Base-by-base conservation (phyloP, 2,113 vertebrate species). In the Lipotes vexillifer region DNA sequence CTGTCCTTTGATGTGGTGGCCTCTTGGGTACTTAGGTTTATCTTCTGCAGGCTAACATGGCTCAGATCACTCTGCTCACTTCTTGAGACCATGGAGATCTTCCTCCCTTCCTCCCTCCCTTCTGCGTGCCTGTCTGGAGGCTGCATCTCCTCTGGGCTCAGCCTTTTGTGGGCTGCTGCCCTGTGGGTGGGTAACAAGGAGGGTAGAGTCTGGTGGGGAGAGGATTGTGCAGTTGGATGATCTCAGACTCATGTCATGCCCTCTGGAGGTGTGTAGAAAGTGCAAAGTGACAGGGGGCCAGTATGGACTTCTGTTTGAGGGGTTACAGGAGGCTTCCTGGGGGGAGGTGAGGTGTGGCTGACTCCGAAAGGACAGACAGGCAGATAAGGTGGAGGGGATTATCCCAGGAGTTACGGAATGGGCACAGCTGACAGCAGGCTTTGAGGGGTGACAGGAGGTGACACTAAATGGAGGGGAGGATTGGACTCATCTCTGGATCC, bases 71-170 rank as follows among this genome's bases (percentile, higher is more conserved):
- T 66, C 36, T 57, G 20, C 8, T 10, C 25, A 15, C 23, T 57
- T 41, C 18, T 31, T 31, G 0, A 78, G 72, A n/a, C 6, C 13
- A 3, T 25, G 29, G 59, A 21, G 18, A 10, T 41, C 14, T 29
- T 29, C 20, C 59, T 80, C 13, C 21, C 13, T 52, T 52, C 49
- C 49, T 17, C 63, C 18, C 25, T 78, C 63, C 49, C 29, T 74
- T 41, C 13, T 10, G 8, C 0, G 0, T 27, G 6, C 3, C 1
- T 14, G 11, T n/a, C 4, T 38, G 57, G 75, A 20, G 33, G 49
- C 2, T 4, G 20, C 20, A 27, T 25, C 61, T 65, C 61, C 63
- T 78, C 8, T 17, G 29, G 63, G 71, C 46, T 29, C 6, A 80
- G 78, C 13, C 2, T 11, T 29, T 21, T 33, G 89, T 81, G 41